Base-by-base conservation (phyloP, 2,888 invertebrate genomes). In the Eupithecia insigniata region DNA sequence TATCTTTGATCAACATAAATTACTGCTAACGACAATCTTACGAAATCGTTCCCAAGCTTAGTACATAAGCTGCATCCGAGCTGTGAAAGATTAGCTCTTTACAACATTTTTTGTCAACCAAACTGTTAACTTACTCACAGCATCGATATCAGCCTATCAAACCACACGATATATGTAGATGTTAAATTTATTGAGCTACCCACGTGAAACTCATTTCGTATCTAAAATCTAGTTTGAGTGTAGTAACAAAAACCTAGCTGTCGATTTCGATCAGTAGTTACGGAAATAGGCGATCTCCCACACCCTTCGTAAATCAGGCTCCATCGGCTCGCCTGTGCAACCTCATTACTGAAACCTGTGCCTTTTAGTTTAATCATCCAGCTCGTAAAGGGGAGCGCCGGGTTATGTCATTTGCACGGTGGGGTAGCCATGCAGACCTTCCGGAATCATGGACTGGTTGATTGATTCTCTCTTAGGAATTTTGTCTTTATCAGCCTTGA, bases 331-430 rank as follows among this genome's bases (percentile, higher is more conserved):
- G 81, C 61, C 61, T 74, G 74, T 43, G 30, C 64, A 68, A 71
- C 68, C 66, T 82, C 80, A 78, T 81, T 81, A 78, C 26, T 64
- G 75, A 69, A 67, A 68, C 70, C 70, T 66, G 61, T 71, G 70
- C 77, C 78, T 74, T 75, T 80, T 79, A 78, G 79, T 83, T 80
- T 82, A 83, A 84, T 84, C 84, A 80, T 81, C 66, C 68, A 76
- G 72, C 69, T 78, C 81, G 81, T 83, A 84, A 84, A 84, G 66
- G 81, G 80, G 82, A 75, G 82, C 76, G 80, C 76, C 79, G 76
- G 76, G 76, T 76, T 78, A 78, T 77, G 76, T 78, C 76, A 79
- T 72, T 73, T 69, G 71, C 66, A 32, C 71, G 34, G 28, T 28
- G 36, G 55, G 58, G 75, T 75, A 61, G 64, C 73, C 76, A 71